A percentile compares a stretch with the other conserved stretches of the same genome.
Evolutionary conservation across 2,888 invertebrate genomes (phyloP).

Genomic region (Tenthredo mesomela): DNA sequence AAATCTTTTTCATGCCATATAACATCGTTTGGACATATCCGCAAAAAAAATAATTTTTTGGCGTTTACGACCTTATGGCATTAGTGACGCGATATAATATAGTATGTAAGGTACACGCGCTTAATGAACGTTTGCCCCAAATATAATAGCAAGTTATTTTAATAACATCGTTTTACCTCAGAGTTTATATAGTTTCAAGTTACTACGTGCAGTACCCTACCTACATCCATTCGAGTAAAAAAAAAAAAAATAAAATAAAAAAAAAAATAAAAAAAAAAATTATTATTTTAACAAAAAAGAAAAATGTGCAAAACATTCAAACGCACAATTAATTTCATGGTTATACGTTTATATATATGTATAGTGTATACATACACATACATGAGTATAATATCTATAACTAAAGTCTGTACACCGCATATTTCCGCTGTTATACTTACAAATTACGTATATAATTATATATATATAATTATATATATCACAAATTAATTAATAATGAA

Average conservation of each 20-base stretch:
- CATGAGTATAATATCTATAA: too few relatives aligned
- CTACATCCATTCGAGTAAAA: background rate
- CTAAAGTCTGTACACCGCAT: background rate
- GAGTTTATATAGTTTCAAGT: background rate
- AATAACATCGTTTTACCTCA: background rate
- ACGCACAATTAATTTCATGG: background rate
- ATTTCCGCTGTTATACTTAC: background rate
- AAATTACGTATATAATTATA: too few relatives aligned
- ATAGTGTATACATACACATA: background rate
- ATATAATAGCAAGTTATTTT: slow-evolving; percentile 9
- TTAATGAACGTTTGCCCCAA: background rate
- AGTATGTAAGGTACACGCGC: background rate
- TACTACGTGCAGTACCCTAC: background rate
- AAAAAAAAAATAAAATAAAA: too few relatives aligned
- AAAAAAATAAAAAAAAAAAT: too few relatives aligned
- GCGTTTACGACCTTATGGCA: too few relatives aligned
- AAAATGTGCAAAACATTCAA: background rate
- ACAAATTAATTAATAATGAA: too few relatives aligned
- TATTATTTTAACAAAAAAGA: background rate
- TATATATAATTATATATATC: too few relatives aligned
- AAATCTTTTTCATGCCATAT: too few relatives aligned
- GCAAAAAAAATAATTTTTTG: too few relatives aligned
- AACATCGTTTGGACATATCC: too few relatives aligned
- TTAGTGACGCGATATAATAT: too few relatives aligned
- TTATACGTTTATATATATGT: background rate